phyloP scores from a whole-genome alignment of 2,113 vertebrate genomes.

The Serinus canaria region DNA sequence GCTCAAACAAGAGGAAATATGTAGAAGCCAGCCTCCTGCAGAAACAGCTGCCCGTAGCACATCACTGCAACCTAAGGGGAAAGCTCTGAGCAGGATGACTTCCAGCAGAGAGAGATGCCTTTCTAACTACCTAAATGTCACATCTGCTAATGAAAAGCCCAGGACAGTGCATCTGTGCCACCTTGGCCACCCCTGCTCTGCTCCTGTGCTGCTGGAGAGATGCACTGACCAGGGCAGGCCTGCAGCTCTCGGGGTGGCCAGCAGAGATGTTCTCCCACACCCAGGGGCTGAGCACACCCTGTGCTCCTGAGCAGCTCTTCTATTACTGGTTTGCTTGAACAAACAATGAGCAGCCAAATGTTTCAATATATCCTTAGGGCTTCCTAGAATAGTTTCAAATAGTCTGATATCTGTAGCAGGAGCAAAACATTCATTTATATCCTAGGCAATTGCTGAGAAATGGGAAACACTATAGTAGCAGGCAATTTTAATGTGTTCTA shows the following conservation, averaged over 20 bases:
- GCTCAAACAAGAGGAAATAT: not conserved
- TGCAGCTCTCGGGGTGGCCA: not conserved
- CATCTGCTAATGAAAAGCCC: not conserved
- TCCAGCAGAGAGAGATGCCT: not conserved
- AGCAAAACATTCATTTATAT: not conserved
- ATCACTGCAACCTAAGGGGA: not conserved
- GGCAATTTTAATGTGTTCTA: slow-evolving; percentile 40
- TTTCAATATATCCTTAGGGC: slow-evolving; percentile 13
- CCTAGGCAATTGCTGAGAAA: not conserved
- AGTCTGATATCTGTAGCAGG: not conserved
- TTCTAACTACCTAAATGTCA: not conserved
- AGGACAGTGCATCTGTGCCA: not conserved
- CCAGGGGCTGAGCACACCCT: not conserved
- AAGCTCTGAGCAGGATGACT: not conserved
- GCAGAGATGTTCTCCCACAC: not conserved
- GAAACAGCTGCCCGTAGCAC: not conserved
- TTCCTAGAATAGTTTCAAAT: slow-evolving; percentile 1
- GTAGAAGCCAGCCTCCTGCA: not conserved
- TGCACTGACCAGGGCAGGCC: not conserved
- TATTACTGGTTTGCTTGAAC: not conserved
- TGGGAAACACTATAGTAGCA: not conserved
- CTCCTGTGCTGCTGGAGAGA: not conserved
- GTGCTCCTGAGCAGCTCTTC: not conserved
- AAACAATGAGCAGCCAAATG: slow-evolving; percentile 8
- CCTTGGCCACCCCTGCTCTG: not conserved